Base-by-base conservation (phyloP, 2,113 vertebrate species). In the Malaclemys terrapin region DNA sequence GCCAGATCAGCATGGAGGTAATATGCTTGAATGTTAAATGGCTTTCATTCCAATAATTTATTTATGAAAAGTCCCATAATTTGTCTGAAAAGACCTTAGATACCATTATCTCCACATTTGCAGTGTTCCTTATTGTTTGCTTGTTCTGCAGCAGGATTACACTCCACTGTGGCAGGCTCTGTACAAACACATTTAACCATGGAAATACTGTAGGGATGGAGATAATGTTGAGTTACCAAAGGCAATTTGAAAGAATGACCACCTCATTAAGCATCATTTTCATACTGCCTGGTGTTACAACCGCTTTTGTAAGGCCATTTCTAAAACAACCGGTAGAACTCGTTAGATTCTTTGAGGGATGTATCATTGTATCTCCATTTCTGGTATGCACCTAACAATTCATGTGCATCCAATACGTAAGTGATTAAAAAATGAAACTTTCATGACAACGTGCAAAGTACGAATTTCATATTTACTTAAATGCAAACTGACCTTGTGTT, bases 391-490 rank as follows among this genome's bases (percentile, higher is more conserved):
- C 2, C 87, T 87, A 53, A 87, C 11, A 14, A 47, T 6, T 16
- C 42, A 2, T 13, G n/a, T 31, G 82, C n/a, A 79, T 54, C 14
- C 31, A 87, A 12, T 50, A 47, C 0, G 1, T n/a, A 79, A 4
- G 38, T 87, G 84, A 29, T 93, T 53, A 54, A 81, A 80, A 89
- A 4, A 10, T 80, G 42, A 50, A 81, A 13, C 47, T 94, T 1
- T 76, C 3, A 2, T 0, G 1, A 29, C 16, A 38, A 13, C 2
- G 1, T 81, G 53, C 25, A 81, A 16, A 76, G 82, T 91, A 78
- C 1, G 1, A 6, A 42, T 25, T 24, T 86, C 87, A 7, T 45
- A 1, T 76, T 19, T 82, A 8, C 8, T 42, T 75, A 84, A 83
- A 1, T 27, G 4, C 4, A 69, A 42, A 88, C 89, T 85, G 27